Evolutionary conservation across 2,888 invertebrate genomes (phyloP).

Genomic region (Zele albiditarsus): DNA sequence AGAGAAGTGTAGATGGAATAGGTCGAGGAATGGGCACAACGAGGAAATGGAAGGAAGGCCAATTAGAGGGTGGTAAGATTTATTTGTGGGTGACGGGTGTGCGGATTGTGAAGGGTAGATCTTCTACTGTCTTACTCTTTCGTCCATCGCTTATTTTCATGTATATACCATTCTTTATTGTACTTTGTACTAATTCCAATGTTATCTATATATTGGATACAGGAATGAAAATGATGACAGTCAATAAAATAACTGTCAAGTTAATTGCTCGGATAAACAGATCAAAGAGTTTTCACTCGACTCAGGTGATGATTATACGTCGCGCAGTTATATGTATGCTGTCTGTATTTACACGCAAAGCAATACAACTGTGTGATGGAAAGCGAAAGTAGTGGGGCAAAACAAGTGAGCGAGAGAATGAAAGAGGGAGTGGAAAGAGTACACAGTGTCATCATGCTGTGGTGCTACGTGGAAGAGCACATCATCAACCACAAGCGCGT

Average conservation of each 20-base stretch:
- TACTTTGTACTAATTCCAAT: constrained; percentile 53
- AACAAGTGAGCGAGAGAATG: background rate
- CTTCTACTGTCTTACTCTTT: constrained; percentile 35
- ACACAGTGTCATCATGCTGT: background rate
- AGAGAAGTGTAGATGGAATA: constrained; percentile 59
- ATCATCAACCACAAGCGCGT: constrained; percentile 49
- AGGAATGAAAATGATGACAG: background rate
- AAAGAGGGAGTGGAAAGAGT: background rate
- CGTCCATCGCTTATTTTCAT: constrained; percentile 45
- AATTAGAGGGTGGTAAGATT: constrained; percentile 73
- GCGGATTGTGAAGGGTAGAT: constrained; percentile 67
- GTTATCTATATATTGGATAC: background rate
- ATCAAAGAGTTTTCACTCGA: constrained; percentile 60
- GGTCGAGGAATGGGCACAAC: constrained; percentile 62
- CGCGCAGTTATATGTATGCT: background rate
- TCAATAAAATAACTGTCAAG: constrained; percentile 57
- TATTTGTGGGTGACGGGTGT: constrained; percentile 72
- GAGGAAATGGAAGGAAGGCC: constrained; percentile 71
- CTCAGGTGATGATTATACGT: constrained; percentile 58
- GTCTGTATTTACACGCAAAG: constrained; percentile 65
- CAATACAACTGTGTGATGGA: constrained; percentile 43
- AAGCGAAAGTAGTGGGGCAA: constrained; percentile 27
- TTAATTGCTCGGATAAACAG: constrained; percentile 64
- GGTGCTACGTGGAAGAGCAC: background rate
- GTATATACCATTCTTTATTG: constrained; percentile 48